These are phyloP conservation scores for Trichoplusia ni DNA, from an alignment of 1,140 invertebrate species.

Conservation along the genomic window DNA sequence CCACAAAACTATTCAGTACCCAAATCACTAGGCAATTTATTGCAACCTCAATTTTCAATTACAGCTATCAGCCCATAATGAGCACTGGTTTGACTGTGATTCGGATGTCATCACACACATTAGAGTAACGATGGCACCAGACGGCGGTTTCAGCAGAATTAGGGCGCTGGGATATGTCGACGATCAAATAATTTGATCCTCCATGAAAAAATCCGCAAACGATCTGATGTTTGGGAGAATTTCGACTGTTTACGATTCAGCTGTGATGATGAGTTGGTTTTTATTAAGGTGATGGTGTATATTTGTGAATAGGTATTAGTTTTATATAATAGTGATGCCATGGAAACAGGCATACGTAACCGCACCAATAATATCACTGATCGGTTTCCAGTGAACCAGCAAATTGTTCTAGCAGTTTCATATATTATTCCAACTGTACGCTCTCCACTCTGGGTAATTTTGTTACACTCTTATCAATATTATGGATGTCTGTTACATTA, in stretches of 20 bases:
- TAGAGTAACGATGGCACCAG: conserved; percentile 84
- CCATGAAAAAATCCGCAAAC: too few relatives aligned
- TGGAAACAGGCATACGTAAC: background rate
- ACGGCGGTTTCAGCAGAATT: conserved; percentile 86
- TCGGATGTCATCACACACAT: conserved; percentile 80
- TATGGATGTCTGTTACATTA: background rate
- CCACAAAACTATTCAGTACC: too few relatives aligned
- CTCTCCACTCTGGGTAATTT: background rate
- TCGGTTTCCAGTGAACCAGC: background rate
- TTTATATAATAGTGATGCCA: too few relatives aligned
- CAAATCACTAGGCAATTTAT: conserved; percentile 29
- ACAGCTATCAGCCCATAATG: conserved; percentile 79
- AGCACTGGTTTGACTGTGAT: conserved; percentile 74
- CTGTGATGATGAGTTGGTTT: too few relatives aligned
- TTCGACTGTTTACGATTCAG: too few relatives aligned
- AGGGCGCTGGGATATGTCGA: conserved; percentile 70
- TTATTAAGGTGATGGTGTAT: too few relatives aligned
- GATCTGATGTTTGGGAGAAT: too few relatives aligned
- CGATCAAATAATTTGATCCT: conserved; percentile 26
- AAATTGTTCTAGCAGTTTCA: background rate
- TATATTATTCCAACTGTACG: background rate
- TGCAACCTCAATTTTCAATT: conserved; percentile 43
- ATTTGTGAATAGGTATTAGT: too few relatives aligned
- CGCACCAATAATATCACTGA: background rate
- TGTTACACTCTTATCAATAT: background rate